Evolutionary conservation across 2,113 vertebrate species (phyloP), one percentile per base, ranked within the genome.

Genomic region (Anseranas semipalmata): DNA sequence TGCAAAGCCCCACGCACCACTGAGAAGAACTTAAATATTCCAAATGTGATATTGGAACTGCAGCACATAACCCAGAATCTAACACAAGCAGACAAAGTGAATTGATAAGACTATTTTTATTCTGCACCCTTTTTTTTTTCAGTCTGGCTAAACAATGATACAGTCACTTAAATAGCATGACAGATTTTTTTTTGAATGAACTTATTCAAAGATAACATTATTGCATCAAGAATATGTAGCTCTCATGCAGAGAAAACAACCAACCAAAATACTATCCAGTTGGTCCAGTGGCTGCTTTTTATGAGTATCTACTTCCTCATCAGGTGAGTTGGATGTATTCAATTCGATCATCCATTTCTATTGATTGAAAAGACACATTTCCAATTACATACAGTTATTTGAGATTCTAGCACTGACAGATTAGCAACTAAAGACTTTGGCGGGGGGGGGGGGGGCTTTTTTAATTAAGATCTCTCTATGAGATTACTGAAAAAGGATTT

Each of bases 381-480:
- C 55, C 35, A 55, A 8, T 74, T 55, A 45, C 8, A 65, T 37
- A 48, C 15, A 85, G 52, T 52, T 84, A 73, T 43, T 77, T 77
- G 12, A 50, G 80, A 18, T 68, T 12, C 28, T n/a, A 80, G 5
- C 45, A 53, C n/a, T 45, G 21, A 41, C n/a, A 81, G 52, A 62
- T 72, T 67, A 82, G 45, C 71, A 80, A 15, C 53, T 46, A 63
- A 88, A 73, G 50, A 39, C 65, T 89, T 68, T 48, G 16, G 17
- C 2, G 3, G 7, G 2, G 6, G 3, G 17, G 11, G 19, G 17
- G 15, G 9, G 6, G 9, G 1, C 6, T 81, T 7, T 52, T 74
- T 83, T 78, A 78, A 86, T 81, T 77, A 93, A 89, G 59, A 87
- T 63, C 2, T 55, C 9, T 58, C n/a, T 43, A 6, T 74, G 28